These are phyloP conservation scores for Scomber scombrus DNA, from an alignment of 2,113 vertebrate species.

Conservation along the genomic window DNA sequence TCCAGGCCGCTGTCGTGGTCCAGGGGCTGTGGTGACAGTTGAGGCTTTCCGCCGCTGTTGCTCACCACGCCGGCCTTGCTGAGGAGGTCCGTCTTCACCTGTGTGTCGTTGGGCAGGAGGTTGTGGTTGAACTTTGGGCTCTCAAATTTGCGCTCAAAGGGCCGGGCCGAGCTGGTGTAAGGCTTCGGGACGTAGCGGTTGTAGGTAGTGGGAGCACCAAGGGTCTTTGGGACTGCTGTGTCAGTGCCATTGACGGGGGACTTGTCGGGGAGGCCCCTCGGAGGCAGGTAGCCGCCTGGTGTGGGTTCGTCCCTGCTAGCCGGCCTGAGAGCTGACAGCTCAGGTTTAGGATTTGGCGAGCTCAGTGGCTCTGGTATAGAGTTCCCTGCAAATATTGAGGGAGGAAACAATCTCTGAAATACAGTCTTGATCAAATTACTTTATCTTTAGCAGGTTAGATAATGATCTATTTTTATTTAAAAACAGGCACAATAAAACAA, in stretches of 20 bases:
- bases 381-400: conserved; percentile 85
- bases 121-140: conserved; percentile 99
- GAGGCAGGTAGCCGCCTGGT: conserved; percentile 79
- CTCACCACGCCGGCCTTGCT: conserved; percentile 78
- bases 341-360: conserved; percentile 88
- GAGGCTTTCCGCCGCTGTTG: conserved; percentile 84
- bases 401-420: background rate
- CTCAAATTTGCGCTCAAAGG: conserved; percentile 98
- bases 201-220: conserved; percentile 80
- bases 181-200: conserved; percentile 92
- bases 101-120: conserved; percentile 93
- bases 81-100: conserved; percentile 88
- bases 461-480: background rate
- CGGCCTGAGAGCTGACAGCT: conserved; percentile 88
- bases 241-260: conserved; percentile 88
- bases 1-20: conserved; percentile 94
- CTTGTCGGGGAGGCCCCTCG: conserved; percentile 88
- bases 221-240: conserved; percentile 82
- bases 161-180: conserved; percentile 89
- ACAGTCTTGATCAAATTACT: background rate
- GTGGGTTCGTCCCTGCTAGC: conserved; percentile 88
- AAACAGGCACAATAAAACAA: background rate
- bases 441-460: background rate
- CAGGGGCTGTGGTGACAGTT: conserved; percentile 87
- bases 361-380: conserved; percentile 86